Conservation (phyloP, 92 coral and sea anemone genomes). For the Phenganax marumi region DNA sequence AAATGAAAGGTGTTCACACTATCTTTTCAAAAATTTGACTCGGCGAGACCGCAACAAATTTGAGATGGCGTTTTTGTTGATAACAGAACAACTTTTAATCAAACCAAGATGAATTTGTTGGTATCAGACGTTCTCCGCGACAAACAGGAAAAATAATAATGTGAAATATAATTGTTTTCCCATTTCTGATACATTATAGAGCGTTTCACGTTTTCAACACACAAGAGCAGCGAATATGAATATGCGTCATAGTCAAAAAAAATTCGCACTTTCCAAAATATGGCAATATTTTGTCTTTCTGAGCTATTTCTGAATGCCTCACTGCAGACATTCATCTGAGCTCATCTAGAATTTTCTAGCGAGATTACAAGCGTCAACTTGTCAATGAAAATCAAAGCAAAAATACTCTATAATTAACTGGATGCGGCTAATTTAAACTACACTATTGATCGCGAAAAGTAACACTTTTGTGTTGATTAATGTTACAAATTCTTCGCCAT, state of each 20-base stretch:
- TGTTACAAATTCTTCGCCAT: background rate
- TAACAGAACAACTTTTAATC: constrained; percentile 8
- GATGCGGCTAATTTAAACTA: background rate
- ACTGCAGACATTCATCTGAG: background rate
- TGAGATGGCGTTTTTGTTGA: background rate
- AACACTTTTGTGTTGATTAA: background rate
- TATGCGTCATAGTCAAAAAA: too few relatives aligned
- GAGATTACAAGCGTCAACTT: background rate
- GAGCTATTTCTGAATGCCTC: background rate
- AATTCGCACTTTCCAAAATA: too few relatives aligned
- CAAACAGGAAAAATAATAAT: background rate
- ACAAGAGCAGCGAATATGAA: background rate
- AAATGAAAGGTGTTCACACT: background rate
- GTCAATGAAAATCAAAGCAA: background rate
- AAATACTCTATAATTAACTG: background rate
- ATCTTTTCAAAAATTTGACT: background rate
- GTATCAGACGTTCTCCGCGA: background rate
- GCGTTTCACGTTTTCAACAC: background rate
- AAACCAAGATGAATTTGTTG: constrained; percentile 19
- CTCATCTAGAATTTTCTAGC: background rate
- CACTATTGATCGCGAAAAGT: background rate
- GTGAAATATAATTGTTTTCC: background rate
- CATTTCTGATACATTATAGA: background rate
- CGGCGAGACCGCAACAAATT: background rate
- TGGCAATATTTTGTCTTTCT: too few relatives aligned